Conservation (phyloP, 1,140 invertebrate genomes). For the Anastatus disparis region DNA sequence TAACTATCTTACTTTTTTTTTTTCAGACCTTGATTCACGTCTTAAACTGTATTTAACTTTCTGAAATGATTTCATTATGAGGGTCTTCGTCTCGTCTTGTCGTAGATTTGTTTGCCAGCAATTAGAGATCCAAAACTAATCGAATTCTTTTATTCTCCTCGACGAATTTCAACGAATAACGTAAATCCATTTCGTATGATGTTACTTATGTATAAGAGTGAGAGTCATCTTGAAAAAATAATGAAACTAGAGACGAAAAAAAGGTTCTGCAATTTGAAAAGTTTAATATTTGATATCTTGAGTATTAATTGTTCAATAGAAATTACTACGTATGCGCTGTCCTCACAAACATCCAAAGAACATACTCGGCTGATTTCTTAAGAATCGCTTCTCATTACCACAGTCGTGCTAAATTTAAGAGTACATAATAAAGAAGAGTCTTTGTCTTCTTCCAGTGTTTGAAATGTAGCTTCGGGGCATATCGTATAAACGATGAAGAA, state of each 20-base stretch:
- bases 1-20: too few relatives aligned
- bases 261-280: background rate
- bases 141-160: background rate
- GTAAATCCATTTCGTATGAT: background rate
- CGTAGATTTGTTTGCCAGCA: constrained; percentile 17
- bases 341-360: too few relatives aligned
- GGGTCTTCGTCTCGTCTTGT: too few relatives aligned
- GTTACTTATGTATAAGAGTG: too few relatives aligned
- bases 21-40: too few relatives aligned
- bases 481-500: too few relatives aligned
- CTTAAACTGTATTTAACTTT: too few relatives aligned
- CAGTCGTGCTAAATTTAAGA: background rate
- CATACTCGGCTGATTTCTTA: constrained; percentile 16
- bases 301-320: too few relatives aligned
- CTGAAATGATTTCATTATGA: too few relatives aligned
- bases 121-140: constrained; percentile 14
- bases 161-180: background rate
- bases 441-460: too few relatives aligned
- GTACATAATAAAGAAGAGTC: background rate
- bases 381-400: background rate
- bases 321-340: background rate
- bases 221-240: too few relatives aligned
- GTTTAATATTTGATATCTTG: too few relatives aligned
- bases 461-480: background rate
- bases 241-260: background rate